Conservation (phyloP, 2,113 vertebrate genomes). For the Bambusicola thoracicus region DNA sequence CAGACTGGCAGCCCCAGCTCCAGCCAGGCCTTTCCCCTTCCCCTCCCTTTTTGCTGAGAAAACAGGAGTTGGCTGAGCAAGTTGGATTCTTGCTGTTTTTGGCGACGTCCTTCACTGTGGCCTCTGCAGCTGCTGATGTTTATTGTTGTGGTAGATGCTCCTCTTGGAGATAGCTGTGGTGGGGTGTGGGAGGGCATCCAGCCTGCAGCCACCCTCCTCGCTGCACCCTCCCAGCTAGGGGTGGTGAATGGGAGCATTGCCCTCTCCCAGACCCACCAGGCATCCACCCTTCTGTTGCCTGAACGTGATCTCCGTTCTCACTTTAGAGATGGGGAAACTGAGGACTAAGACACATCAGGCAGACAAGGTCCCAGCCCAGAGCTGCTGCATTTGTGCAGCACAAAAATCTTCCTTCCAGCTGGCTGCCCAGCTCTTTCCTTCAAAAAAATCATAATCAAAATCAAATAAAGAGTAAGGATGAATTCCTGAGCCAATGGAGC, state of each 20-base stretch:
- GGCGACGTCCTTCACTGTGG: not conserved
- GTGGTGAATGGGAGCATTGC: accelerated
- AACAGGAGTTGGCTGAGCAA: slow-evolving; percentile 50
- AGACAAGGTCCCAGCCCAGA: not conserved
- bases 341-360: not conserved
- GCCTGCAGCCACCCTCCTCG: not conserved
- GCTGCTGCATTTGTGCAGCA: not conserved
- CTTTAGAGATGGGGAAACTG: not conserved
- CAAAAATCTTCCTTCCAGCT: not conserved
- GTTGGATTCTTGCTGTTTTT: slow-evolving; percentile 39
- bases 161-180: slow-evolving; percentile 17
- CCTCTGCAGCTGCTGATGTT: slow-evolving; percentile 73
- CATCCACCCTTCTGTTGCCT: not conserved
- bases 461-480: accelerated
- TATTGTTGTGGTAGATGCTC: slow-evolving; percentile 58
- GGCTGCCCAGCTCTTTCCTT: not conserved
- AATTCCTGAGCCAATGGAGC: not conserved
- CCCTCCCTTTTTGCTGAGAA: slow-evolving; percentile 30
- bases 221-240: not conserved
- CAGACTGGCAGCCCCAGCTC: not conserved
- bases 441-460: not conserved
- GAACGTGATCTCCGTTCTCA: accelerated
- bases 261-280: accelerated
- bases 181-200: not conserved
- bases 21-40: not conserved